Evolutionary conservation across 2,888 invertebrate species (phyloP), one percentile per base, ranked within the genome.

Genomic region (Tiphia femorata): DNA sequence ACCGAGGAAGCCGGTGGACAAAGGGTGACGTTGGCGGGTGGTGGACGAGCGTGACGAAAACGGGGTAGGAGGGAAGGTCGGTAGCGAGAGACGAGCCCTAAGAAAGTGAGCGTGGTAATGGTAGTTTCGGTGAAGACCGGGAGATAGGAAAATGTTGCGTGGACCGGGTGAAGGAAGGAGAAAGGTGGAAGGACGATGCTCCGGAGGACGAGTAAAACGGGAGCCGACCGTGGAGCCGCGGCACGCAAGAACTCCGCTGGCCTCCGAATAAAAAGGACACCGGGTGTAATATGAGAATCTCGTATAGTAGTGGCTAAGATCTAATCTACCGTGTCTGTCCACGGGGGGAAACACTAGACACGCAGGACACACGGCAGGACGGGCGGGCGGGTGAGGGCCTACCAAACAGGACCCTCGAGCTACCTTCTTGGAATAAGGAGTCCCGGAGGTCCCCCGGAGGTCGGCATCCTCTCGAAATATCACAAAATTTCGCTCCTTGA

Each of bases 201-300:
- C 37, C 60, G 41, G 33, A 12, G 16, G 23, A 27, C 44, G 70
- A 68, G 75, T 76, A 76, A 76, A 78, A 80, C 76, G 64, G 79
- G 66, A 77, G 80, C 77, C 70, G 73, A 67, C 68, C 61, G 64
- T 62, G 52, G 67, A n/a, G n/a, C n/a, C n/a, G 17, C 62, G 63
- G 71, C 70, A 71, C 67, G 70, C 67, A 74, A 72, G 65, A 71
- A 70, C 63, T 58, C 54, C 59, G 59, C 65, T 59, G 61, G 70
- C 60, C 62, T 64, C 50, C 56, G 58, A 64, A 71, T 67, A 67
- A 75, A 71, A 71, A 69, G 72, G 65, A 66, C 58, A 65, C 58
- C 67, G 64, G 62, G 68, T 69, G 80, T 80, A 80, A 80, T 78
- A 80, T 77, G 80, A 80, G 80, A 80, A 70, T 77, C 75, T 80